Percentiles rank a stretch among this genome's conserved stretches.
phyloP scores from a whole-genome alignment of 2,797 vertebrate species.

The Coregonus ussuriensis region DNA sequence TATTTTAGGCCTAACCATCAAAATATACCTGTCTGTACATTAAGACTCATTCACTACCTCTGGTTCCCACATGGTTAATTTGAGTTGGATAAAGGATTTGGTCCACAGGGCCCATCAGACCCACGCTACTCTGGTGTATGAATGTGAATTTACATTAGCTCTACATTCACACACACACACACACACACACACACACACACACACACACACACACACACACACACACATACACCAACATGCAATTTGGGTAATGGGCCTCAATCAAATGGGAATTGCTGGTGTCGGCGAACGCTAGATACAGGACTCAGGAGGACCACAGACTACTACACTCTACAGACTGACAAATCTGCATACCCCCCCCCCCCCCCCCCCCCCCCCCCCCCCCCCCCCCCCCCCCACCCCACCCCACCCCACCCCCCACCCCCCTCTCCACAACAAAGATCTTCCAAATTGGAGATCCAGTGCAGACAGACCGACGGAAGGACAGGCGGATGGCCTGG shows the following conservation, averaged over 20 bases:
- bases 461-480: conserved; percentile 34
- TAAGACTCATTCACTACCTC: conserved; percentile 51
- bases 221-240: conserved; percentile 39
- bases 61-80: conserved; percentile 62
- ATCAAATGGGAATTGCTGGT: conserved; percentile 53
- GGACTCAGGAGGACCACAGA: conserved; percentile 26
- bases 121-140: conserved; percentile 52
- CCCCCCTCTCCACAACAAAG: conserved; percentile 34
- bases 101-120: conserved; percentile 50
- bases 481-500: conserved; percentile 33
- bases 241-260: conserved; percentile 64
- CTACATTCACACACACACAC: conserved; percentile 37
- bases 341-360: not conserved
- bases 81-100: conserved; percentile 68
- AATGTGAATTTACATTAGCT: conserved; percentile 68
- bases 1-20: conserved; percentile 46
- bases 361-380: not conserved
- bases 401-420: too few species aligned
- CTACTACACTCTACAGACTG: not conserved
- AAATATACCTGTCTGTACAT: conserved; percentile 64
- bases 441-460: conserved; percentile 56
- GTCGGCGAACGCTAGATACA: conserved; percentile 38
- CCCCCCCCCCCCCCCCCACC: not conserved
- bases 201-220: too few species aligned
- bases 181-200: too few species aligned